Base-by-base conservation (phyloP, 2,888 invertebrate species). In the Philaethria dido region DNA sequence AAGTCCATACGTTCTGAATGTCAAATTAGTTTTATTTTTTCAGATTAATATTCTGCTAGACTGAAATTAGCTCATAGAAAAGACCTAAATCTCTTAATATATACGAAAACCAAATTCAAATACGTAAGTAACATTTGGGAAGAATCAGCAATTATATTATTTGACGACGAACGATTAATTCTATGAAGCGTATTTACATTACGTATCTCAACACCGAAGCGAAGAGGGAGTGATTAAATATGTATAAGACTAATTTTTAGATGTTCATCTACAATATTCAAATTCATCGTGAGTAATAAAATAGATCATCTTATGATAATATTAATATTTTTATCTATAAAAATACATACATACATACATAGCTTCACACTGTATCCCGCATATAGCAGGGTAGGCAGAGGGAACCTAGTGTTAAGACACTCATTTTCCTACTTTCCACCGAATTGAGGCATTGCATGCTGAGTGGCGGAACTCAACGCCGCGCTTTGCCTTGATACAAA, bases 151-250 rank as follows among this genome's bases (percentile, higher is more conserved):
- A 54, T 59, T 9, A 59, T 22, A 25, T 59, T 44, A 44, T 52
- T 52, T 16, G n/a, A 44, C 14, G 42, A 25, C 25, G 22, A 16
- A n/a, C 16, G 29, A 59, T 44, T 44, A 44, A 59, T 59, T 59
- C n/a, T 44, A n/a, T 16, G 2, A 6, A 59, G 44, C 42, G 44
- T 57, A 64, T 64, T 64, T 57, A 64, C 48, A 42, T 64, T 29
- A 42, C 47, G 9, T 8, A 36, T 48, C 22, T 16, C 9, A n/a
- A 8, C 20, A 20, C 16, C 13, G 25, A 18, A 22, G n/a, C 45
- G 25, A n/a, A 9, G 14, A 47, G 11, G 62, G 22, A 29, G 62
- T 54, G 64, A 64, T 67, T 67, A 67, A 64, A 67, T 70, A 69
- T 66, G 63, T 66, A 69, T 63, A 22, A 42, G 52, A 44, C 44